Evolutionary conservation across 2,113 vertebrate genomes (phyloP).

Genomic region (Himantopus leucocephalus): DNA sequence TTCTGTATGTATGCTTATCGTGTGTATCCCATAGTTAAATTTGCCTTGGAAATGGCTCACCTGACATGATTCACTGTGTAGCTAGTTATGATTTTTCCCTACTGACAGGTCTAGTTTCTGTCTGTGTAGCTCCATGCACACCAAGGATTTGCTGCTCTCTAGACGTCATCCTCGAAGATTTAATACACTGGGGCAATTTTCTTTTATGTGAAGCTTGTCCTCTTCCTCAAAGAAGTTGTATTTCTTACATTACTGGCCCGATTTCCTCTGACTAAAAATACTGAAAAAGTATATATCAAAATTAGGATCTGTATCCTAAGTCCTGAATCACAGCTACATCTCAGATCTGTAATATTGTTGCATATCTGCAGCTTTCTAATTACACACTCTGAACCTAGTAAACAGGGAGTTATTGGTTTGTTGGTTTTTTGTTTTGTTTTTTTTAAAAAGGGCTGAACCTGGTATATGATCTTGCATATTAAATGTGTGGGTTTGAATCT

Average conservation of each 20-base stretch:
- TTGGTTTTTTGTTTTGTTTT: neutral
- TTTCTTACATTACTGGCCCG: neutral
- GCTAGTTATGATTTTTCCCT: neutral
- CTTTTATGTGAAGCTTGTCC: neutral
- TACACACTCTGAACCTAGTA: neutral
- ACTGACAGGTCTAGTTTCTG: neutral
- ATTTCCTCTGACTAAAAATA: neutral
- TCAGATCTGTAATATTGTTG: neutral
- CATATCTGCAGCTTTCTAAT: conserved; percentile 7
- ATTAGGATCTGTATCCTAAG: neutral
- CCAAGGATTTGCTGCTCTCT: neutral
- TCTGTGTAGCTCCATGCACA: neutral
- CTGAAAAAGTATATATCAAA: neutral
- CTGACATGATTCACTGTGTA: neutral
- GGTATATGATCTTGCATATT: neutral
- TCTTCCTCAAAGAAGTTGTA: neutral
- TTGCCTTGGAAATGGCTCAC: conserved; percentile 11
- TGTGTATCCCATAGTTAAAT: neutral
- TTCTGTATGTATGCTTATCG: neutral
- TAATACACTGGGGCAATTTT: neutral
- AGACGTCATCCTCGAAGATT: neutral
- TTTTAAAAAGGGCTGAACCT: neutral
- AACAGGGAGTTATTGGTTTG: neutral
- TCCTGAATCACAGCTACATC: neutral
- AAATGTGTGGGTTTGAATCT: conserved; percentile 1